Evolutionary conservation across 2,113 vertebrate species (phyloP), one percentile per base, ranked within the genome.

Genomic region (Pogonocichla stellata): DNA sequence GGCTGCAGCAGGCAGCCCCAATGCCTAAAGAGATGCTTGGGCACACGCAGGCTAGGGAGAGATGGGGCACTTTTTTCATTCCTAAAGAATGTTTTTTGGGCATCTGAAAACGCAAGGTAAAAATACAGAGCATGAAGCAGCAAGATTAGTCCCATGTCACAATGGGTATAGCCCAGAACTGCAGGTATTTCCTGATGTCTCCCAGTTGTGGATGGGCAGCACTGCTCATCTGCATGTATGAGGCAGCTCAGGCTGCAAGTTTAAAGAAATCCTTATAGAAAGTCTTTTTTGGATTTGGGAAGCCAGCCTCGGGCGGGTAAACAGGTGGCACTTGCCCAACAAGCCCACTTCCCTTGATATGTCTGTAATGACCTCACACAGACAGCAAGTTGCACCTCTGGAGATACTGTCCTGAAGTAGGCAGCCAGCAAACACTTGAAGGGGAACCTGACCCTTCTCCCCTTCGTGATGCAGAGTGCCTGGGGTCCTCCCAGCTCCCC

Each of bases 1-100:
- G 42, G 51, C 57, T 72, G 54, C 36, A 60, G 36, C 3, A 5
- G 45, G 65, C 47, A 85, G 43, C 24, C 22, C 20, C 0, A 0
- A 18, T 48, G 43, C 58, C 45, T 78, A 22, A 79, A 43, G 42
- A 64, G 10, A 33, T 25, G 24, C 24, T 81, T 47, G 33, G 43
- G 14, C 18, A 45, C 33, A 67, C 2, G 8, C 33, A 62, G 8
- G 14, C 25, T 56, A 57, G 43, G 34, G 25, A 75, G 25, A 22
- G 25, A 36, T 38, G 64, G 23, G 9, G 8, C 5, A 23, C 40
- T 19, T 18, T 42, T 80, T 60, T 50, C 14, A 29, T 15, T 36
- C 23, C 20, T 6, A 8, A 47, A 71, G 19, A 72, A 28, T 29
- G 14, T 19, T 12, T 29, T 47, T 34, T 54, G 28, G 19, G 14